phyloP scores from a whole-genome alignment of 1,140 invertebrate species.

The Leptinotarsa undecemlineata region DNA sequence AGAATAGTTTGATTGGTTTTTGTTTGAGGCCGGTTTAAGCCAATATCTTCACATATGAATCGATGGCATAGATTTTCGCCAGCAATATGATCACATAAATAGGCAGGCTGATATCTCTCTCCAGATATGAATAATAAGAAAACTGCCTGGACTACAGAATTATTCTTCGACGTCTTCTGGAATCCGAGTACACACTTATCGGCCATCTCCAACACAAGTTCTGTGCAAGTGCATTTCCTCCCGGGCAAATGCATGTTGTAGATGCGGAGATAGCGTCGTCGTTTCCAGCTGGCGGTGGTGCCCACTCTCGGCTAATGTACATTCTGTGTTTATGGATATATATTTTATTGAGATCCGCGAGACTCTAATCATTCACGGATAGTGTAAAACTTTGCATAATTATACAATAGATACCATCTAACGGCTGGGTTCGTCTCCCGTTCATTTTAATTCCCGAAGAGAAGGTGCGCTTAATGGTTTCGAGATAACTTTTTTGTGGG shows the following conservation, averaged over 20 bases:
- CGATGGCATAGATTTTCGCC: too few species aligned
- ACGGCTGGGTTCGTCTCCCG: background rate
- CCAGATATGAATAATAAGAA: too few species aligned
- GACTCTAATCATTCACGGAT: constrained; percentile 2
- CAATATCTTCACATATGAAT: too few species aligned
- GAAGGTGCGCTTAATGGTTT: background rate
- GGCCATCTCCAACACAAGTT: background rate
- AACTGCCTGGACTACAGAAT: too few species aligned
- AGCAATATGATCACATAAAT: too few species aligned
- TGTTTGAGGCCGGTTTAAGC: too few species aligned
- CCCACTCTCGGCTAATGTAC: constrained; percentile 2
- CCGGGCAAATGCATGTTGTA: constrained; percentile 1
- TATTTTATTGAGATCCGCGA: background rate
- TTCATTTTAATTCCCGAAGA: background rate
- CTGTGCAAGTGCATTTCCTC: background rate
- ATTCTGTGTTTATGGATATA: constrained; percentile 8
- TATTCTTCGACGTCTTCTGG: background rate
- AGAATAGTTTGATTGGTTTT: too few species aligned
- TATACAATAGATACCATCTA: constrained; percentile 8
- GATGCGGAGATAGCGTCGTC: background rate
- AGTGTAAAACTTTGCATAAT: constrained; percentile 5
- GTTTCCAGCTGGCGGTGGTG: background rate
- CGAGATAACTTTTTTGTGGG: background rate
- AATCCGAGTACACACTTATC: background rate
- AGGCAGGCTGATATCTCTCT: too few species aligned